Base-by-base conservation (phyloP, 2,797 vertebrate species). In the Clamator glandarius region DNA sequence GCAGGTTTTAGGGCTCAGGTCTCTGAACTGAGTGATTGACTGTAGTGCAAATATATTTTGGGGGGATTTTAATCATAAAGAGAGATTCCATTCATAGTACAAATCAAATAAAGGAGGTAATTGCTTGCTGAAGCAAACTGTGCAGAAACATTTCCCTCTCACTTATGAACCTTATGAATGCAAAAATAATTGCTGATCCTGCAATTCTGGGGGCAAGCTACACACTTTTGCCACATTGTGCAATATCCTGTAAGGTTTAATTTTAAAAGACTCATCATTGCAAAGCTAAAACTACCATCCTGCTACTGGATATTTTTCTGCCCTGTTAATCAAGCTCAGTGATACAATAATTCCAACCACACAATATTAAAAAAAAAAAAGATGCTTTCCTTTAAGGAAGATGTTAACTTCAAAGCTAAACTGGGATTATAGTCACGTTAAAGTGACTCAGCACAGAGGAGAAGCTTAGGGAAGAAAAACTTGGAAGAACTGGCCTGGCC, bases 191-290 rank as follows among this genome's bases (percentile, higher is more conserved):
- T 89, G 91, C 93, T 95, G 92, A 84, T 24, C 63, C 76, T 79
- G 89, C 76, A 54, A 90, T 91, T 2, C 61, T 26, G 28, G 66
- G 52, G 23, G 9, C 29, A 74, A 29, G 63, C 41, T 82, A 84
- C 59, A 35, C 1, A 1, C 41, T 81, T 58, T 31, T 35, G 55
- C 19, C 5, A 5, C 14, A 8, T 90, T 91, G 83, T 82, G 89
- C 91, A 96, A 96, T 51, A 94, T 93, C 95, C 95, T 93, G 83
- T 48, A 24, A 59, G n/a, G 76, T 95, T 92, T 79, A 33, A n/a
- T 87, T 81, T 94, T 42, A n/a, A 55, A 88, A 77, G 20, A n/a
- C 39, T 55, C 35, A 9, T 20, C 46, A 36, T 6, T 78, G 51
- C 67, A 29, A 4, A 52, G 66, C 82, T 75, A 41, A 52, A 89